phyloP scores from a whole-genome alignment of 2,113 vertebrate species.

The Mionectes macconnelli region DNA sequence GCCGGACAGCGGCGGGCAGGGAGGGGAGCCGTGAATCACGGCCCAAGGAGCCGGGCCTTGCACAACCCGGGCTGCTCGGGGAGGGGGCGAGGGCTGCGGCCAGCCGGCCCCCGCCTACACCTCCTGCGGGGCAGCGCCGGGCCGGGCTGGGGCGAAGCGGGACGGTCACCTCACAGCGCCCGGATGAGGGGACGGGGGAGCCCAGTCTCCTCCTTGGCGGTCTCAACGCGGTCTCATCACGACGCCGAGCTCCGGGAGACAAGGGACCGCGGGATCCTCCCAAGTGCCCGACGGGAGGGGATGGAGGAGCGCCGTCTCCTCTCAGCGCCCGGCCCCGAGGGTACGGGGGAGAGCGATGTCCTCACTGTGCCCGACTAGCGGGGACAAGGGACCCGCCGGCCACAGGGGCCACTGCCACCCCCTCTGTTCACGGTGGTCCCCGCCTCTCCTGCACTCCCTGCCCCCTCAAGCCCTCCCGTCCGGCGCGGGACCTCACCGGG shows the following conservation, averaged over 20 bases:
- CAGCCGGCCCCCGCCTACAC: neutral
- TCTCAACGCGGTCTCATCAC: neutral
- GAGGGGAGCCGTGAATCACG: conserved; percentile 9
- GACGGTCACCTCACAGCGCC: neutral
- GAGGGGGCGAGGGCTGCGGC: neutral
- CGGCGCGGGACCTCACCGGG: conserved; percentile 79
- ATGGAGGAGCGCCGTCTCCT: neutral
- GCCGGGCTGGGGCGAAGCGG: neutral
- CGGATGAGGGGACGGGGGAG: no score
- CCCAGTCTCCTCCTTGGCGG: neutral
- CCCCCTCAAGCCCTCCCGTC: neutral
- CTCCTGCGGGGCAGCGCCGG: neutral
- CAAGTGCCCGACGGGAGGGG: neutral
- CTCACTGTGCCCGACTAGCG: no score
- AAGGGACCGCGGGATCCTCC: neutral
- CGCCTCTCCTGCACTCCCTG: neutral
- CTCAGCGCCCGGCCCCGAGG: neutral
- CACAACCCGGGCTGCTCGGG: neutral
- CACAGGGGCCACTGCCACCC: neutral
- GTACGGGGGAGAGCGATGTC: neutral
- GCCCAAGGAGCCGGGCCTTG: neutral
- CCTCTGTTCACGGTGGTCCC: no score
- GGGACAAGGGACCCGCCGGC: neutral
- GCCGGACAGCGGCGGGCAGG: neutral
- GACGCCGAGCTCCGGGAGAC: no score